Conservation (phyloP, 2,797 vertebrate species). For the Poecilia velifera region DNA sequence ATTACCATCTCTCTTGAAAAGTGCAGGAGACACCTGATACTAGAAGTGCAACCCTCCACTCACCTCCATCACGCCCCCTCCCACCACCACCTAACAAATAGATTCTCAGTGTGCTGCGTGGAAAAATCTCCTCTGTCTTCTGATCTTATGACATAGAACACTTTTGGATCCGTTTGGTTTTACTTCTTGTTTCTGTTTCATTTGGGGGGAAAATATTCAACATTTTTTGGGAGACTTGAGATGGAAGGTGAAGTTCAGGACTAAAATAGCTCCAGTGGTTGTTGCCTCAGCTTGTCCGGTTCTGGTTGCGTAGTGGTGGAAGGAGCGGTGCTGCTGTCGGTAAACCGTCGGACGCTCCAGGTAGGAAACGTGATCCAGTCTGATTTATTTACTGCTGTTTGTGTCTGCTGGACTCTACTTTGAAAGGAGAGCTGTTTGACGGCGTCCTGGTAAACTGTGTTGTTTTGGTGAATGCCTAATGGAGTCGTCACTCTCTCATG, state of each 20-base stretch:
- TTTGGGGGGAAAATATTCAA: not conserved
- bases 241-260: constrained; percentile 23
- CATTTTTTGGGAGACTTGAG: constrained; percentile 9
- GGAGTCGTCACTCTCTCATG: constrained; percentile 48
- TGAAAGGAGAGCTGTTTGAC: constrained; percentile 63
- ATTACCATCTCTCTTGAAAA: constrained; percentile 66
- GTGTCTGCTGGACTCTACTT: constrained; percentile 45
- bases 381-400: constrained; percentile 61
- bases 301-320: constrained; percentile 13
- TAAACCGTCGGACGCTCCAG: constrained; percentile 50
- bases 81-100: constrained; percentile 67
- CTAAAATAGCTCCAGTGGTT: constrained; percentile 5
- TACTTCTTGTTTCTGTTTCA: constrained; percentile 40
- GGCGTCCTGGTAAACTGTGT: constrained; percentile 43
- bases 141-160: constrained; percentile 41
- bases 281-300: constrained; percentile 20
- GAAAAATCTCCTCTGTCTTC: constrained; percentile 40
- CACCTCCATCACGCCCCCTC: constrained; percentile 39
- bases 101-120: constrained; percentile 63
- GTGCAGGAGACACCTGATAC: constrained; percentile 77
- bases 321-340: constrained; percentile 30
- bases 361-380: constrained; percentile 78
- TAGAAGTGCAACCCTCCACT: constrained; percentile 63
- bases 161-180: constrained; percentile 55
- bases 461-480: constrained; percentile 55